A percentile compares a stretch with the other conserved stretches of the same genome.
Evolutionary conservation across 2,888 invertebrate genomes (phyloP).

Genomic region (Conomelus anceps): DNA sequence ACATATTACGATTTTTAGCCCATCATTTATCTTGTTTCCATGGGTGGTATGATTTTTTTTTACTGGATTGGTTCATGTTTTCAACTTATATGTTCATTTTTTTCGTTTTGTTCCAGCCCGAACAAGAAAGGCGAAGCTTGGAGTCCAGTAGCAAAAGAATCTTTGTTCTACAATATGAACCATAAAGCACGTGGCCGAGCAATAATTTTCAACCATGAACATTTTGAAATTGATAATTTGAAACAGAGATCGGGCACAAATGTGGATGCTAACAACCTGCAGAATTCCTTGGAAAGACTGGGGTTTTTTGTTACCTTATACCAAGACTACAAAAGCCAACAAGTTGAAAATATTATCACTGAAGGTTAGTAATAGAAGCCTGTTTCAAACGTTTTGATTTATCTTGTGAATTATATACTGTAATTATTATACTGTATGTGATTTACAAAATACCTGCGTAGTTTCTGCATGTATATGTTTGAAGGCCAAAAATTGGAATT

Average conservation of each 20-base stretch:
- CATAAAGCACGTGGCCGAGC: slow-evolving; percentile 75
- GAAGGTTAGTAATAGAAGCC: slow-evolving; percentile 44
- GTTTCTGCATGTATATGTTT: too few species aligned
- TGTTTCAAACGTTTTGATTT: neutral
- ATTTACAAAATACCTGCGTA: too few species aligned
- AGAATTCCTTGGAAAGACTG: slow-evolving; percentile 40
- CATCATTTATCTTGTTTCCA: too few species aligned
- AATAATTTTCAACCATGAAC: slow-evolving; percentile 84
- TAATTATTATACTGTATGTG: too few species aligned
- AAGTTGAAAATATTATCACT: slow-evolving; percentile 59
- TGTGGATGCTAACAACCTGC: slow-evolving; percentile 50
- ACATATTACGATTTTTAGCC: too few species aligned
- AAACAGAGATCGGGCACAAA: slow-evolving; percentile 76
- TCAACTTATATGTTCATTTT: too few species aligned
- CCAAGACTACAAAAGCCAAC: slow-evolving; percentile 60
- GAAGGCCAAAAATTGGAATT: too few species aligned
- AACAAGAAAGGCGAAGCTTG: neutral
- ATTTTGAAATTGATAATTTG: slow-evolving; percentile 54
- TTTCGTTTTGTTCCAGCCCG: neutral
- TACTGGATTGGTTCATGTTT: too few species aligned
- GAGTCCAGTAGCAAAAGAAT: slow-evolving; percentile 25
- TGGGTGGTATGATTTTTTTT: too few species aligned
- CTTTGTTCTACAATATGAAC: slow-evolving; percentile 68
- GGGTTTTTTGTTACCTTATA: slow-evolving; percentile 66
- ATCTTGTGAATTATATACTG: too few species aligned